These are phyloP conservation scores for Rhynchophorus ferrugineus DNA, from an alignment of 1,140 invertebrate genomes.

Conservation along the genomic window DNA sequence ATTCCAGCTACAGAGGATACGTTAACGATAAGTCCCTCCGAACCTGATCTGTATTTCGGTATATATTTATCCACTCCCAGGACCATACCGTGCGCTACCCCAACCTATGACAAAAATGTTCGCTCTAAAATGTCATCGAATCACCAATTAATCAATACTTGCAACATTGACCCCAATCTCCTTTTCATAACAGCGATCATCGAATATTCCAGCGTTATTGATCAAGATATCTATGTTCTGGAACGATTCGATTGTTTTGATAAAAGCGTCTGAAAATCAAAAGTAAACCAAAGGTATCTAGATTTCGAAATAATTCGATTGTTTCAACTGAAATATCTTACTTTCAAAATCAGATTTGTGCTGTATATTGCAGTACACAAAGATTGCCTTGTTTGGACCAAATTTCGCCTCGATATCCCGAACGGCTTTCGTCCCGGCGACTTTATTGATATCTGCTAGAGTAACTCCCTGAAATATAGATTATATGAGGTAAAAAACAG, in stretches of 20 bases:
- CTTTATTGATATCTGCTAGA: slow-evolving; percentile 29
- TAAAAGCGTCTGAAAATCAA: slow-evolving; percentile 31
- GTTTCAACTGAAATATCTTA: slow-evolving; percentile 11
- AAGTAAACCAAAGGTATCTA: not conserved
- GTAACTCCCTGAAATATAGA: slow-evolving; percentile 34
- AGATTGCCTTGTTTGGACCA: slow-evolving; percentile 31
- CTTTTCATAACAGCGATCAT: no score
- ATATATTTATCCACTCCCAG: slow-evolving; percentile 32
- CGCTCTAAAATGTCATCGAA: no score
- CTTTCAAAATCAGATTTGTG: slow-evolving; percentile 32
- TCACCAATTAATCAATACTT: slow-evolving; percentile 24
- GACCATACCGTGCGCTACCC: slow-evolving; percentile 27
- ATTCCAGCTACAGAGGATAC: slow-evolving; percentile 29
- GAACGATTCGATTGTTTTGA: slow-evolving; percentile 29
- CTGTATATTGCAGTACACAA: no score
- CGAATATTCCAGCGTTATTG: slow-evolving; percentile 46
- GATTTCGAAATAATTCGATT: not conserved
- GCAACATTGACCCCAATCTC: slow-evolving; percentile 46
- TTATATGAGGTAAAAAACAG: no score
- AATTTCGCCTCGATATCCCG: slow-evolving; percentile 27
- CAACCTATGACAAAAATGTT: slow-evolving; percentile 25
- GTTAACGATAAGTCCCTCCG: slow-evolving; percentile 31
- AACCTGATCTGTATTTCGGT: slow-evolving; percentile 27
- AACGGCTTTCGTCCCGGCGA: slow-evolving; percentile 23
- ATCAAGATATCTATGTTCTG: slow-evolving; percentile 31